Evolutionary conservation across 2,888 invertebrate species (phyloP).

Genomic region (Troides oblongomaculatus): DNA sequence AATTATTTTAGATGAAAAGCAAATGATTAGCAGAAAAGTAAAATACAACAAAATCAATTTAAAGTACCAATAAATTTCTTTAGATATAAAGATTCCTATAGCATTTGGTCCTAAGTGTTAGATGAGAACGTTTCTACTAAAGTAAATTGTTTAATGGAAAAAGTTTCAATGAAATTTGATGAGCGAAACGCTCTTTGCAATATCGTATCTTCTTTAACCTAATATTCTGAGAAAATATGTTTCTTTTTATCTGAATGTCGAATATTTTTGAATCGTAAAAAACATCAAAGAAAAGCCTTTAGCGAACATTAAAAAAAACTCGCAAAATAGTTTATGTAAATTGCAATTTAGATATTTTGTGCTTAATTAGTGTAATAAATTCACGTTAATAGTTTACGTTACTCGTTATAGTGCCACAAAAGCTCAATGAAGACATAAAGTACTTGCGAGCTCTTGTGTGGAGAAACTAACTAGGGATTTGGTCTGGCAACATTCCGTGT

Average conservation of each 20-base stretch:
- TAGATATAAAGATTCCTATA: conserved; percentile 54
- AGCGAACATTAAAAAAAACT: no score
- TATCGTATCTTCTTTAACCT: conserved; percentile 54
- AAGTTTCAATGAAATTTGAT: conserved; percentile 76
- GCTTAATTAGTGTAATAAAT: conserved; percentile 17
- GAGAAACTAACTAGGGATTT: conserved; percentile 30
- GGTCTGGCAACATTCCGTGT: conserved; percentile 41
- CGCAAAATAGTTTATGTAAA: background rate
- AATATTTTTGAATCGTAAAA: background rate
- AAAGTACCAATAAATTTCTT: conserved; percentile 48
- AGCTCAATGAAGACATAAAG: conserved; percentile 22
- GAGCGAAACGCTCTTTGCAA: conserved; percentile 63
- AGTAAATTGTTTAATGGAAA: conserved; percentile 72
- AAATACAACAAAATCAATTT: conserved; percentile 25
- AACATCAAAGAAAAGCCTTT: background rate
- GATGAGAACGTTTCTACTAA: conserved; percentile 64
- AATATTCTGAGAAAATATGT: conserved; percentile 48
- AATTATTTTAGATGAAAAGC: background rate
- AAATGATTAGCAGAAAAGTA: background rate
- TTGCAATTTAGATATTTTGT: background rate
- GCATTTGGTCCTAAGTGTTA: conserved; percentile 59
- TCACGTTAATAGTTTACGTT: background rate
- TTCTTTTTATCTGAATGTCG: conserved; percentile 43
- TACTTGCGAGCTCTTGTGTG: conserved; percentile 18
- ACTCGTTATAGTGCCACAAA: conserved; percentile 13